Percentiles rank a stretch among this genome's conserved stretches.
Evolutionary conservation across 1,140 invertebrate genomes (phyloP).

Genomic region (Ceratina australensis): DNA sequence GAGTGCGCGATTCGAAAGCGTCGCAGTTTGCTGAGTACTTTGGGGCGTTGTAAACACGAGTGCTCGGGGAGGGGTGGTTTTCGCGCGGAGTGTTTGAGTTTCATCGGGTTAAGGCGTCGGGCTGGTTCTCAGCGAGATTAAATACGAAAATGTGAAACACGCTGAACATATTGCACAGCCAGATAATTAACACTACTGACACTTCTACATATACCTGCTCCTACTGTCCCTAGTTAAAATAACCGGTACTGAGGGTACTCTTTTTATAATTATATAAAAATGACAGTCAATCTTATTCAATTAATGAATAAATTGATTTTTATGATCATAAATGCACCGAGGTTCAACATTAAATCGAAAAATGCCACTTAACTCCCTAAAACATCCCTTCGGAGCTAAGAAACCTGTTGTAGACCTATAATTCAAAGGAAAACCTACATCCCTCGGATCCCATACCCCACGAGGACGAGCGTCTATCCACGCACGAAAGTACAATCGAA

Average conservation of each 20-base stretch:
- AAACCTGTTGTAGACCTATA: not conserved
- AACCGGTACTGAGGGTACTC: too few relatives aligned
- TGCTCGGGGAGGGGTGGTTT: not conserved
- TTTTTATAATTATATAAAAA: too few relatives aligned
- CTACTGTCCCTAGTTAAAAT: too few relatives aligned
- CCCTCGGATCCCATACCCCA: not conserved
- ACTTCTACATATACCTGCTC: too few relatives aligned
- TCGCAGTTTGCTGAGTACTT: not conserved
- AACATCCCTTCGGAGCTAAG: not conserved
- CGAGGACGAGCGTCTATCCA: not conserved
- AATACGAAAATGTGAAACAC: not conserved
- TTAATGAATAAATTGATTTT: too few relatives aligned
- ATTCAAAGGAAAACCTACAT: not conserved
- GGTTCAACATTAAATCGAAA: too few relatives aligned
- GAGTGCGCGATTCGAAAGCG: too few relatives aligned
- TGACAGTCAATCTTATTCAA: too few relatives aligned
- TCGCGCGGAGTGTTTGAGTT: not conserved
- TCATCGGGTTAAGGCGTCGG: not conserved
- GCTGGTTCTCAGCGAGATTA: not conserved
- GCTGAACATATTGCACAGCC: too few relatives aligned
- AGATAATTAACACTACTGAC: too few relatives aligned
- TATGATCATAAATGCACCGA: too few relatives aligned
- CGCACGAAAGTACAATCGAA: slow-evolving; percentile 15
- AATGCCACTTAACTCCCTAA: not conserved
- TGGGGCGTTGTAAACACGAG: not conserved